Base-by-base conservation (phyloP, 2,888 invertebrate species). In the Torymus aiolomorphi region DNA sequence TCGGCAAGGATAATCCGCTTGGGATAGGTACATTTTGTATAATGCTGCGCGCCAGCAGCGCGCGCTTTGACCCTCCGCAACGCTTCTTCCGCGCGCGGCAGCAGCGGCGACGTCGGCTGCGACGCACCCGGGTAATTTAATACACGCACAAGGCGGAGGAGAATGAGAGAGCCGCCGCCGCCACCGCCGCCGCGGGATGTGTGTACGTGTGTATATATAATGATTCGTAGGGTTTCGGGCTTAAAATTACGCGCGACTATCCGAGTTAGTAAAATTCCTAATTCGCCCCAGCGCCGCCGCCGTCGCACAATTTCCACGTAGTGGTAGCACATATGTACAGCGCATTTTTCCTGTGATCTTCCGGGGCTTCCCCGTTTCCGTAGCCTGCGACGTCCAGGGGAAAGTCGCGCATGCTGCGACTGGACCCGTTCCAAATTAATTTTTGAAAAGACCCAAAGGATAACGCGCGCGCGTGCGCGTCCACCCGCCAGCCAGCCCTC, bases 161-260 rank as follows among this genome's bases (percentile, higher is more conserved):
- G 67, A 63, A 13, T 11, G 65, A 57, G 52, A n/a, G 67, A 66
- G 66, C 16, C 5, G 42, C 42, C 5, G 8, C 42, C 3, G 31
- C 31, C 3, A 5, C 31, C 2, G 31, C 3, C 1, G 42, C 42
- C 42, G n/a, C 10, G 42, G 11, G 73, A 56, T 20, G 54, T 42
- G 59, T 10, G 63, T 4, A 67, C 20, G 56, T 20, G 49, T 18
- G 20, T 49, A 57, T 67, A 24, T 83, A 82, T 84, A 89, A 89
- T 89, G 87, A 88, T 87, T 90, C 88, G 88, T 90, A 89, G 80
- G 90, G 90, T 88, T 90, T 90, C 90, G 84, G 89, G 89, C 90
- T 90, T 90, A 90, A 89, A 90, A 90, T 90, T 90, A 89, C 89
- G 89, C 88, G 86, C 88, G 89, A 89, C 89, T 89, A 89, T 87